These are phyloP conservation scores for Etheostoma nigrum DNA, from an alignment of 2,797 vertebrate genomes.

Conservation along the genomic window DNA sequence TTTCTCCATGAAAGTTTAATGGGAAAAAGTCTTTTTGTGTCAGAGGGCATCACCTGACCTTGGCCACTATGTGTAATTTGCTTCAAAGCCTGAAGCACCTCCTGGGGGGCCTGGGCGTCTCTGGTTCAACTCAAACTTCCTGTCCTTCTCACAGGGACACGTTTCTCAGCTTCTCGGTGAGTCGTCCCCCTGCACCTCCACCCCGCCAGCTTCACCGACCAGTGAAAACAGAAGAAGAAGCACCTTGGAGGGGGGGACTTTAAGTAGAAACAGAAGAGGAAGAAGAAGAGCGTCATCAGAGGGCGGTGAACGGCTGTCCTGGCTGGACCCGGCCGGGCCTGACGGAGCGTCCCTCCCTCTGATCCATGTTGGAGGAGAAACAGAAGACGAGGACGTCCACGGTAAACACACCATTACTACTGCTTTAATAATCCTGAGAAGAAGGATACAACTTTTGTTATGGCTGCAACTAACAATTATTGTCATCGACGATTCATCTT, in stretches of 20 bases:
- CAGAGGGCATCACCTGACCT: too few relatives aligned
- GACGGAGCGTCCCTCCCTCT: background rate
- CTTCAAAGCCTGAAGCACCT: too few relatives aligned
- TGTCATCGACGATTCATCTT: too few relatives aligned
- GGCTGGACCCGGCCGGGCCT: background rate
- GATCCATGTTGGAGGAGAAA: background rate
- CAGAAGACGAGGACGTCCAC: background rate
- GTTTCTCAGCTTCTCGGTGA: background rate
- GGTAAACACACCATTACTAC: conserved; percentile 12
- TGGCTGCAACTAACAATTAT: too few relatives aligned
- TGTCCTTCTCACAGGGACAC: conserved; percentile 17
- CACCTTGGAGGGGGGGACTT: background rate
- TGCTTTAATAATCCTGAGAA: too few relatives aligned
- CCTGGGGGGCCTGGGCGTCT: too few relatives aligned
- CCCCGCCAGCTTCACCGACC: background rate
- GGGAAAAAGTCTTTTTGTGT: too few relatives aligned
- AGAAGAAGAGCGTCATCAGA: background rate
- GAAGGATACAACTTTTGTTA: too few relatives aligned
- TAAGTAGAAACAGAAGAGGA: background rate
- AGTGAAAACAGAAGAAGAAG: background rate
- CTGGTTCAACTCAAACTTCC: too few relatives aligned
- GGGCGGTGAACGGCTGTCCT: background rate
- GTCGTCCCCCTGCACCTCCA: background rate
- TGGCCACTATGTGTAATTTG: too few relatives aligned
- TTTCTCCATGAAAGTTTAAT: too few relatives aligned